Evolutionary conservation across 1,140 invertebrate genomes (phyloP).

Genomic region (Neoseiulus cucumeris): DNA sequence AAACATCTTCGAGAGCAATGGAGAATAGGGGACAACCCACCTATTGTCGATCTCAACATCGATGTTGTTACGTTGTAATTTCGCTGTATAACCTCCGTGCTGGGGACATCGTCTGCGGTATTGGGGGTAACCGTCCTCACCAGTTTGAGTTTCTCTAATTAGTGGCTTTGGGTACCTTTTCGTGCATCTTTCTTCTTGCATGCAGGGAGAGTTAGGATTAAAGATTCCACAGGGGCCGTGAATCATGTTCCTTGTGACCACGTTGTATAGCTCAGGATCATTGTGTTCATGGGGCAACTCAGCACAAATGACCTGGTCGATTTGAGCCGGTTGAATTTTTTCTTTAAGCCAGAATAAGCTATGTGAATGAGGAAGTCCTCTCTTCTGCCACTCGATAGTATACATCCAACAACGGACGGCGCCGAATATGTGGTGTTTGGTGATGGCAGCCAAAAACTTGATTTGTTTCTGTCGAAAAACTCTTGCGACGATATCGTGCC

Average conservation of each 20-base stretch:
- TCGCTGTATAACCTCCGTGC: not conserved
- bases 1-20: slow-evolving; percentile 15
- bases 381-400: slow-evolving; percentile 29
- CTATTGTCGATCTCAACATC: slow-evolving; percentile 20
- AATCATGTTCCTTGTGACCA: slow-evolving; percentile 26
- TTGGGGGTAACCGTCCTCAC: slow-evolving; percentile 21
- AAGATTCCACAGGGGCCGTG: slow-evolving; percentile 26
- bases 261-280: slow-evolving; percentile 26
- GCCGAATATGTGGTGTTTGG: slow-evolving; percentile 15
- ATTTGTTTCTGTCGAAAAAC: slow-evolving; percentile 28
- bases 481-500: slow-evolving; percentile 26
- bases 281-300: slow-evolving; percentile 32
- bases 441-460: slow-evolving; percentile 22
- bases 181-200: slow-evolving; percentile 18
- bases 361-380: slow-evolving; percentile 29
- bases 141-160: slow-evolving; percentile 14
- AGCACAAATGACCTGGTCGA: slow-evolving; percentile 28
- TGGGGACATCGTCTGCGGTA: too few relatives aligned
- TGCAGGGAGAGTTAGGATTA: slow-evolving; percentile 24
- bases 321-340: not conserved
- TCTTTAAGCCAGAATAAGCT: slow-evolving; percentile 22
- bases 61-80: too few relatives aligned
- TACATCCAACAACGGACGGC: slow-evolving; percentile 18
- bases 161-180: slow-evolving; percentile 17
- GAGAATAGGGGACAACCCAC: slow-evolving; percentile 20